A percentile compares a stretch with the other conserved stretches of the same genome.
phyloP scores from a whole-genome alignment of 2,113 vertebrate genomes.

The Passer montanus region DNA sequence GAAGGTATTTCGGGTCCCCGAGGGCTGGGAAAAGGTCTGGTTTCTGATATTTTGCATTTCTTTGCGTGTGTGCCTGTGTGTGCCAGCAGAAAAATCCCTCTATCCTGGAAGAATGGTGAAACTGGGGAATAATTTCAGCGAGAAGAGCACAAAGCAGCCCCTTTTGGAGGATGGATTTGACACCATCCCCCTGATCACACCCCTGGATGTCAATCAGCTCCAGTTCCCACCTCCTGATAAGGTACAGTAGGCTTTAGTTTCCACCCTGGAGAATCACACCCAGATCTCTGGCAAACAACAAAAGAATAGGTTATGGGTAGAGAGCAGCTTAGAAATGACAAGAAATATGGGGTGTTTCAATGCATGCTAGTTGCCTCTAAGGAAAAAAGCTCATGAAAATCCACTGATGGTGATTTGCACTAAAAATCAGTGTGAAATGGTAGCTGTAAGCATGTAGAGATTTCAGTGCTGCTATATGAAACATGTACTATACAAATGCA shows the following conservation, averaged over 20 bases:
- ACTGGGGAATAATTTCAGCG: slow-evolving; percentile 91
- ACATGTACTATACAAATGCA: background rate
- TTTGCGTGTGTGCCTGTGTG: background rate
- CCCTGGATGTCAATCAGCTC: slow-evolving; percentile 92
- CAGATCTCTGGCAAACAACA: slow-evolving; percentile 52
- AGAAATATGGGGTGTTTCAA: background rate
- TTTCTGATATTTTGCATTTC: background rate
- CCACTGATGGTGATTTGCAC: background rate
- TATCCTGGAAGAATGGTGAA: slow-evolving; percentile 85
- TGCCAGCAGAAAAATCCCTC: slow-evolving; percentile 12
- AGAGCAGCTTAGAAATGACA: background rate
- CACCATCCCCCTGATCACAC: slow-evolving; percentile 94
- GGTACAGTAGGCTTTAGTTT: slow-evolving; percentile 74
- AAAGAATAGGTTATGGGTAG: slow-evolving; percentile 43
- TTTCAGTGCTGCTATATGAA: background rate
- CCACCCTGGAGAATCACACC: slow-evolving; percentile 53
- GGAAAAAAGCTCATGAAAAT: background rate
- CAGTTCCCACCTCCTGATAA: slow-evolving; percentile 93
- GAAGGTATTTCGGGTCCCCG: background rate
- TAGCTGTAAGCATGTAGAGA: background rate
- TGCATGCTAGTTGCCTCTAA: background rate
- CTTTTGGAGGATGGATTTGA: slow-evolving; percentile 92
- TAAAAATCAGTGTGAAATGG: background rate
- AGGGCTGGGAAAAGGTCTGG: background rate
- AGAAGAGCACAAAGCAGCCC: slow-evolving; percentile 86